phyloP scores from a whole-genome alignment of 1,140 invertebrate species.

The Pararge aegeria region DNA sequence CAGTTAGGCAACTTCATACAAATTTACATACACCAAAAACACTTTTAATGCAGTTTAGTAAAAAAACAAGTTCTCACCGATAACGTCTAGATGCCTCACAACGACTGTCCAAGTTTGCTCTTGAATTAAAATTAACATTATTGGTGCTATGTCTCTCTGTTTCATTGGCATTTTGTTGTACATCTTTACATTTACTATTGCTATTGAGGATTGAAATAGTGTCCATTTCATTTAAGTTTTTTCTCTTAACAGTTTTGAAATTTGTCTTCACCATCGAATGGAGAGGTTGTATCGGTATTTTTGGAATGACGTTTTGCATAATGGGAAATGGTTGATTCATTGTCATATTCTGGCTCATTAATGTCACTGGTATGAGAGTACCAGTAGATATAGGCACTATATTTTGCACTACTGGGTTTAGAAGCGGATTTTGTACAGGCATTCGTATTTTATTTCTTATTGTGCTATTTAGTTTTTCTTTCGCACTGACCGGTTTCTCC shows the following conservation, averaged over 20 bases:
- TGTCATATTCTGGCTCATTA: conserved; percentile 32
- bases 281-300: conserved; percentile 47
- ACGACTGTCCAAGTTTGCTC: conserved; percentile 30
- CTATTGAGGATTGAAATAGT: conserved; percentile 24
- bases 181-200: background rate
- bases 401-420: conserved; percentile 27
- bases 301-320: conserved; percentile 23
- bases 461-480: conserved; percentile 53
- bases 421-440: conserved; percentile 19
- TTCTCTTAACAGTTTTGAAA: conserved; percentile 31
- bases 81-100: conserved; percentile 63
- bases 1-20: no score
- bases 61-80: no score
- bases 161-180: background rate
- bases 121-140: background rate
- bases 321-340: conserved; percentile 7
- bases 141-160: background rate
- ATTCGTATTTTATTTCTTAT: conserved; percentile 43
- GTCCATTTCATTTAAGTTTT: conserved; percentile 13
- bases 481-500: conserved; percentile 40
- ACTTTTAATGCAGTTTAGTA: no score
- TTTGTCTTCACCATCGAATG: conserved; percentile 19
- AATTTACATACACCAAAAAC: no score
- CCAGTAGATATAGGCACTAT: conserved; percentile 44
- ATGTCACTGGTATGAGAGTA: conserved; percentile 57